Base-by-base conservation (phyloP, 2,797 vertebrate species). In the Anguilla megastoma region DNA sequence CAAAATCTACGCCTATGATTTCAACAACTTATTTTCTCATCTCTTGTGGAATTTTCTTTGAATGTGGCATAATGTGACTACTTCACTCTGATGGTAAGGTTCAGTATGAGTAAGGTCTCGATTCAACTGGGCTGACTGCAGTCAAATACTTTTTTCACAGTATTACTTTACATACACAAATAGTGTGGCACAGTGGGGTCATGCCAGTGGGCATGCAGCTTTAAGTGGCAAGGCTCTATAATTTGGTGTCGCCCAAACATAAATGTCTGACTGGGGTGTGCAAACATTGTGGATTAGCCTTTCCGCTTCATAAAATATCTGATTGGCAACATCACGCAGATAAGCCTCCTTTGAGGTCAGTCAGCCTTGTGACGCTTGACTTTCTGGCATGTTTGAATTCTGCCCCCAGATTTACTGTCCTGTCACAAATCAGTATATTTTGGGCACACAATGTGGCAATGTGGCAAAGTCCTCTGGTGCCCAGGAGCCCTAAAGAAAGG, bases 271-370 rank as follows among this genome's bases (percentile, higher is more conserved):
- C 60, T 4, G 14, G 83, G n/a, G n/a, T 71, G 87, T 87, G 80
- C 41, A 84, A 63, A 69, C 21, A 84, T 30, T 21, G 56, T 63
- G 56, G 24, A 36, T 84, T 48, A 87, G 58, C 79, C 87, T 66
- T 56, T 87, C 58, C 69, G 18, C 58, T 5, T 84, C 83, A 56
- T 54, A 56, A 84, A 52, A 84, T 84, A 12, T 84, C 83, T 84
- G 52, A 56, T 54, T n/a, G 6, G 50, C 27, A 84, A 56, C 83
- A 84, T 84, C 52, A 84, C n/a, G 21, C 83, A 84, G 0, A 69
- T 4, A 56, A 30, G 12, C 27, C 83, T 54, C 9, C 24, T 56
- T 8, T 56, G 10, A 54, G 54, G 2, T 48, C 80, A 83, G 48
- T 83, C 8, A 52, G 80, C 21, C 0, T 12, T 74, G 10, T 36